Evolutionary conservation across 2,113 vertebrate genomes (phyloP), one percentile per base, ranked within the genome.

Genomic region (Mesoclemmys tuberculata): DNA sequence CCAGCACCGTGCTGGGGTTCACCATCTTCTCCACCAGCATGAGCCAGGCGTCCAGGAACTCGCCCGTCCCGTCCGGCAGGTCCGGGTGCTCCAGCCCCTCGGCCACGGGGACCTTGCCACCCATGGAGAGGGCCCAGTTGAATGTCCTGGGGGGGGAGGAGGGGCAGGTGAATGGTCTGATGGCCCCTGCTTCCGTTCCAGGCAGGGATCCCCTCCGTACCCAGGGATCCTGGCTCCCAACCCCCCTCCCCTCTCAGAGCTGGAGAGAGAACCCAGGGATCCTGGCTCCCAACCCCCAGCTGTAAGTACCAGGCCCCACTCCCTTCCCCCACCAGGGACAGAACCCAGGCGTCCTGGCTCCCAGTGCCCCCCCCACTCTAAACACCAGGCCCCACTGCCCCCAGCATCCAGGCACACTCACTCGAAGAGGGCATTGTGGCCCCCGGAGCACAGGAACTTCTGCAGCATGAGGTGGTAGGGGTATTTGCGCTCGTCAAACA

Each of bases 11-110:
- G 95, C 99, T 99, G 75, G 99, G 99, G 96, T 99, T 99, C 95
- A 99, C 99, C 99, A 99, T 99, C 97, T 99, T 99, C 97, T 99
- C 99, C 95, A 99, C 99, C 88, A 99, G 96, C 99, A 99, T 99
- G 31, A 99, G 98, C 99, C 99, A 99, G 31, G 99, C 99, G 92
- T 99, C 99, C 92, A 99, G 96, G 87, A 99, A 99, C 97, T 99
- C 99, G 56, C 99, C 99, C 7, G 99, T 99, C 44, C 99, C 99
- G 93, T 99, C 99, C 54, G 99, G 99, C 80, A 99, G 98, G 48
- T 99, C 99, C 19, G 97, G 27, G 94, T 99, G 99, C 94, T 99
- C 99, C 79, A 99, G 97, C 21, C 99, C 99, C 82, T 99, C 99
- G 61, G 99, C 98, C 56, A 99, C 98, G 3, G 99, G 99, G 81